Evolutionary conservation across 1,140 invertebrate species (phyloP).

Genomic region (Drosophila ohnishii): DNA sequence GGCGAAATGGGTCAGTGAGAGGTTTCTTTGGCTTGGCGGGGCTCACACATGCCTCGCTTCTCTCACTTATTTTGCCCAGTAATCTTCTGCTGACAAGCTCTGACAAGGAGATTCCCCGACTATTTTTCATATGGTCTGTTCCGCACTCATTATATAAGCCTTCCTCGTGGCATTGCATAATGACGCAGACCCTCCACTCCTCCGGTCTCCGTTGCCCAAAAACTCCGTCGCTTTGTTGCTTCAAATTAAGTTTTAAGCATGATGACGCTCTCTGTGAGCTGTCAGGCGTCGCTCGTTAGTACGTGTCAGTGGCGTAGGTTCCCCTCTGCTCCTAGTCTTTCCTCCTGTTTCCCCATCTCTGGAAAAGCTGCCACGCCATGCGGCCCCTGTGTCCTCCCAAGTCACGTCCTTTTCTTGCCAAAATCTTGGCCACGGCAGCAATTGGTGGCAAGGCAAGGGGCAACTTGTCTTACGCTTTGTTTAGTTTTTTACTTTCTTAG

Average conservation of each 20-base stretch:
- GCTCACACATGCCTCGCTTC: constrained; percentile 22
- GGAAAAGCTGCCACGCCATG: constrained; percentile 4
- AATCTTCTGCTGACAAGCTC: constrained; percentile 36
- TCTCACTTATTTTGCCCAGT: constrained; percentile 20
- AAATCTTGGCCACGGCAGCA: constrained; percentile 58
- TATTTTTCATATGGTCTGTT: constrained; percentile 39
- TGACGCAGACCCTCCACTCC: constrained; percentile 31
- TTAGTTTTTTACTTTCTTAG: constrained; percentile 18
- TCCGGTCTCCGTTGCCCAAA: not conserved
- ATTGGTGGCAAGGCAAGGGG: constrained; percentile 11
- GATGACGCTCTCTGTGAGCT: constrained; percentile 46
- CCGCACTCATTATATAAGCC: constrained; percentile 55
- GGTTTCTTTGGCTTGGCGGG: constrained; percentile 11
- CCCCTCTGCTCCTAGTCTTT: not conserved
- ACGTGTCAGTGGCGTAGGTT: constrained; percentile 59
- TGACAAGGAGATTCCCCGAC: constrained; percentile 30
- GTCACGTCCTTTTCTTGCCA: constrained; percentile 62
- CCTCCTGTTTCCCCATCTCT: constrained; percentile 4
- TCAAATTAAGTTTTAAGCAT: constrained; percentile 74
- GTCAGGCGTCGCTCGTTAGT: constrained; percentile 71
- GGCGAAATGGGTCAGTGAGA: constrained; percentile 41
- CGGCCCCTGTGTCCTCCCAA: constrained; percentile 17
- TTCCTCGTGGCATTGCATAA: constrained; percentile 63
- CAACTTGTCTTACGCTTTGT: constrained; percentile 19
- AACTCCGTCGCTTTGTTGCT: constrained; percentile 42